Conservation (phyloP, 2,113 vertebrate species). For the Oreotrochilus melanogaster region DNA sequence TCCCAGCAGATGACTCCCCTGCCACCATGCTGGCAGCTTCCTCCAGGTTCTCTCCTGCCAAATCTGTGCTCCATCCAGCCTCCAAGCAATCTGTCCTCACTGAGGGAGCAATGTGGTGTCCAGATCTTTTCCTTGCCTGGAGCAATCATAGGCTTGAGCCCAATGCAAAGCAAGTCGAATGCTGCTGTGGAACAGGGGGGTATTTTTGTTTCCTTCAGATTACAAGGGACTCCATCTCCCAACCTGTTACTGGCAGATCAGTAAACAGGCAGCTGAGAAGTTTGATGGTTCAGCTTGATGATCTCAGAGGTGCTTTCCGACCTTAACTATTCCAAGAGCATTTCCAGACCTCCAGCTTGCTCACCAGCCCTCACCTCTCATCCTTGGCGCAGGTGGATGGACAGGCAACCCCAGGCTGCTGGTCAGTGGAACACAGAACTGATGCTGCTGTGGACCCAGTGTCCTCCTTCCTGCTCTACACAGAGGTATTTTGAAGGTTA, state of each 20-base stretch:
- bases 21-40: not conserved
- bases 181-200: fast-evolving
- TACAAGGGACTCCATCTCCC: not conserved
- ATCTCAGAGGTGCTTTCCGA: too few species aligned
- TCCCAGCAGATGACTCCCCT: not conserved
- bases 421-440: fast-evolving
- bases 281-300: too few species aligned
- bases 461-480: not conserved
- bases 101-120: not conserved
- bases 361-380: not conserved
- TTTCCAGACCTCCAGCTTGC: not conserved
- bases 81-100: not conserved
- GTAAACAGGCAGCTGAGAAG: not conserved
- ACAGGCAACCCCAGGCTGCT: fast-evolving
- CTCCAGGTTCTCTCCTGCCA: not conserved
- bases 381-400: not conserved
- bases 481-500: not conserved
- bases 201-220: not conserved
- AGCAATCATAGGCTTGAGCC: not conserved
- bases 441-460: fast-evolving
- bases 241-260: not conserved
- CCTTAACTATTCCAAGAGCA: not conserved
- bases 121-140: not conserved
- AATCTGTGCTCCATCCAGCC: not conserved
- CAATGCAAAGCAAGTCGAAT: not conserved